Evolutionary conservation across 2,888 invertebrate species (phyloP), one percentile per base, ranked within the genome.

Genomic region (Orchesellides sinensis): DNA sequence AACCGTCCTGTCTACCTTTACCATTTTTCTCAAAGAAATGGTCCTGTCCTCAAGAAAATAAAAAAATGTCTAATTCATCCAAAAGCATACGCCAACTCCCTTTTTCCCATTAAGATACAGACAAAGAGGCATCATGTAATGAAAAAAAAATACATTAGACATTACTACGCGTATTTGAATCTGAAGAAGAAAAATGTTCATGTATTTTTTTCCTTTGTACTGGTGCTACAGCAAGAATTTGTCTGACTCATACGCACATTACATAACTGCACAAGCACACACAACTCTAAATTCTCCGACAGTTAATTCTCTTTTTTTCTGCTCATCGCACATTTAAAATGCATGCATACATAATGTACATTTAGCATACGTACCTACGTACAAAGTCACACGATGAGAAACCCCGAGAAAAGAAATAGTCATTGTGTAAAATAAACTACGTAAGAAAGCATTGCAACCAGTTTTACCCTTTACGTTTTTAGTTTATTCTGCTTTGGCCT

Each of bases 341-440:
- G 19, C 40, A 27, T 66, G 75, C 59, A 65, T 75, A 27, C 29
- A 56, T 56, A 47, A 75, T 74, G 65, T 54, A 73, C 68, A 47
- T 49, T 54, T 29, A 45, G 25, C 23, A 8, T 65, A 45, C 35
- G 19, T 63, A 63, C 35, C 12, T 29, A 54, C 47, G n/a, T 40
- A 56, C n/a, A 79, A 65, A 80, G 73, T 80, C 80, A 80, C 80
- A 68, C 73, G 80, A 79, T 65, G 45, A 66, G 54, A 75, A 75
- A 40, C 27, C 40, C 81, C 81, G 81, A 81, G 81, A 81, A 81
- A 69, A 72, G 66, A 78, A 79, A 72, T 70, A n/a, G 49, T 49
- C 68, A 68, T 68, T 68, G 66, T 23, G 54, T 49, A 59, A 59
- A 59, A 65, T 75, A n/a, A n/a, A n/a, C n/a, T n/a, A 74, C 63